Evolutionary conservation across 2,888 invertebrate species (phyloP), one percentile per base, ranked within the genome.

Genomic region (Nemurella pictetii): DNA sequence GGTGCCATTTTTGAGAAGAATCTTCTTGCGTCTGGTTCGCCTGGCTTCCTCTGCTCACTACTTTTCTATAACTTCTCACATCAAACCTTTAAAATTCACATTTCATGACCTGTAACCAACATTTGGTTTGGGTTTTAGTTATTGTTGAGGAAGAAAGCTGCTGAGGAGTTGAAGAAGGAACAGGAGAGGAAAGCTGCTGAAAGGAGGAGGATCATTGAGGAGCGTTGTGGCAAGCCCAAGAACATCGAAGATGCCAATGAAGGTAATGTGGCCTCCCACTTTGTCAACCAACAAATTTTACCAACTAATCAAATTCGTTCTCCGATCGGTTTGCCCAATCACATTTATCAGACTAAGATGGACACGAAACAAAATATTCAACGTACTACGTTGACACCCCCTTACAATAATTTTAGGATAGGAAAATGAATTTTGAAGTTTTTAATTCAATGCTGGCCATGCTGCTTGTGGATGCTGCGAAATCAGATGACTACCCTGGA

Each of bases 81-180:
- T n/a, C n/a, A n/a, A n/a, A n/a, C n/a, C n/a, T n/a, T n/a, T n/a
- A n/a, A n/a, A n/a, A n/a, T n/a, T n/a, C n/a, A n/a, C n/a, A n/a
- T n/a, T n/a, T n/a, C n/a, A n/a, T n/a, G n/a, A n/a, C n/a, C n/a
- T n/a, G n/a, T n/a, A n/a, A n/a, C n/a, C n/a, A n/a, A n/a, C 15
- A 20, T 75, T 78, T 29, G 7, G n/a, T n/a, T 78, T 30, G 78
- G 26, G 86, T 87, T 89, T 36, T 90, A 99, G 98, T 95, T 98
- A 94, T 94, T 99, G 94, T 94, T 99, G 93, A 98, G 99, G 96
- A 98, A 99, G 93, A 99, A 99, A 94, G 99, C 99, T 91, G 99
- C 99, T 89, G 99, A 99, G 92, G 99, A 99, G 92, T 93, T 99
- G 93, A 99, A 99, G 94, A 98, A 98, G 92, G 99, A 99, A 93